Evolutionary conservation across 2,888 invertebrate species (phyloP), one percentile per base, ranked within the genome.

Genomic region (Pyrocoelia pectoralis): DNA sequence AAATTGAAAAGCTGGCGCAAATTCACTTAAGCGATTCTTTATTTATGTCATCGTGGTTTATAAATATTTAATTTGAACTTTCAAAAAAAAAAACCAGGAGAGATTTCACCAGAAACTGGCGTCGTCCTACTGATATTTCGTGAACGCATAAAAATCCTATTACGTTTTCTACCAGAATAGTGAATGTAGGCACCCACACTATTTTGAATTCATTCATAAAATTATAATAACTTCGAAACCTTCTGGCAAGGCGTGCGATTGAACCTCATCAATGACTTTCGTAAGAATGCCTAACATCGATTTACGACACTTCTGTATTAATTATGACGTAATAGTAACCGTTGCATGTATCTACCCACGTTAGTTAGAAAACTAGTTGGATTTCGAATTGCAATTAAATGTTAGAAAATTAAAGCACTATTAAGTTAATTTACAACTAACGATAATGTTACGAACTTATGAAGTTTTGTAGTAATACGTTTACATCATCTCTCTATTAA

Each of bases 211-310:
- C 76, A 76, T 77, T 77, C 76, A 77, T 77, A 73, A 77, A 77
- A 76, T 76, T 74, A 74, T 73, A 76, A 74, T 74, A 76, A 75
- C 74, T 76, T 73, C 72, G 71, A 73, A 70, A 69, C 61, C 64
- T 66, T 70, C 54, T 67, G 71, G 74, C 72, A 69, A 72, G 73
- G 74, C 74, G 75, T 75, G 75, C 74, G 76, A 74, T 76, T 73
- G 72, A 72, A 72, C 73, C 73, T 75, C 75, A 76, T 77, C 75
- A 77, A 77, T 76, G 77, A 69, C 70, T 74, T 74, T 75, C 72
- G 73, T 69, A 73, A 74, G 68, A 67, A 53, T 59, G 66, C 66
- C 67, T 61, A 68, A 71, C 17, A 66, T 66, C 60, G 68, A 62
- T 67, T 63, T 69, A 73, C 72, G 73, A 73, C 73, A 75, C 73